Percentiles rank a stretch among this genome's conserved stretches.
These are phyloP conservation scores for Bombycilla garrulus DNA, from an alignment of 2,113 vertebrate species.

Conservation along the genomic window DNA sequence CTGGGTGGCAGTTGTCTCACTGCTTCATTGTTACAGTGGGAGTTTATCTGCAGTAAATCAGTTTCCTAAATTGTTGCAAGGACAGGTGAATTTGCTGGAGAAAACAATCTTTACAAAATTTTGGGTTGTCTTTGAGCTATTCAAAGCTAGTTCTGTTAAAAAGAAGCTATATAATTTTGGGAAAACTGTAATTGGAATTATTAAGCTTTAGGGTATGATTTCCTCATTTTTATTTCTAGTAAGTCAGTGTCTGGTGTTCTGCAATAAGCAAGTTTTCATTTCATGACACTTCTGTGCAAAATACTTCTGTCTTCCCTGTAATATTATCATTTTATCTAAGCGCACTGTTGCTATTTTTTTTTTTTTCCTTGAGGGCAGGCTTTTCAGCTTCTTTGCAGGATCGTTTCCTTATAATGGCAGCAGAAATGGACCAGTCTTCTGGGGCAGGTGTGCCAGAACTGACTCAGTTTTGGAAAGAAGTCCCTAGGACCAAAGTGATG, in stretches of 20 bases:
- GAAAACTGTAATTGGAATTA: neutral
- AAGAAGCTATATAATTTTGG: neutral
- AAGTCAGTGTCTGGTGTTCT: neutral
- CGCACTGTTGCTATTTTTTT: neutral
- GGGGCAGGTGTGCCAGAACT: constrained; percentile 79
- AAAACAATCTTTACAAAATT: neutral
- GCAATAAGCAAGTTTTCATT: neutral
- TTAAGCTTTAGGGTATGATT: neutral
- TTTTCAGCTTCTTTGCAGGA: constrained; percentile 90
- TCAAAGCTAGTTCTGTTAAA: neutral
- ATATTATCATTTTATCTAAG: neutral
- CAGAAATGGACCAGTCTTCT: constrained; percentile 88
- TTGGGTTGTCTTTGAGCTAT: neutral
- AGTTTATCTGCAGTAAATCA: neutral
- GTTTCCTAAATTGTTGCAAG: neutral
- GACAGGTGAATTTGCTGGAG: neutral
- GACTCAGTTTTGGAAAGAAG: constrained; percentile 94
- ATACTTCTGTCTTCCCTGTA: neutral
- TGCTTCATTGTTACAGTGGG: neutral
- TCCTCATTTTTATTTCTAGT: neutral
- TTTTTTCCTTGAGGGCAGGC: constrained; percentile 67
- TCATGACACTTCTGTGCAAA: neutral
- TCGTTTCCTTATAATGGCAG: constrained; percentile 95
- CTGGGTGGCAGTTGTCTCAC: neutral
- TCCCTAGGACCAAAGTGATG: constrained; percentile 87